These are phyloP conservation scores for Ciconia stormi DNA, from an alignment of 2,113 vertebrate genomes.

Conservation along the genomic window DNA sequence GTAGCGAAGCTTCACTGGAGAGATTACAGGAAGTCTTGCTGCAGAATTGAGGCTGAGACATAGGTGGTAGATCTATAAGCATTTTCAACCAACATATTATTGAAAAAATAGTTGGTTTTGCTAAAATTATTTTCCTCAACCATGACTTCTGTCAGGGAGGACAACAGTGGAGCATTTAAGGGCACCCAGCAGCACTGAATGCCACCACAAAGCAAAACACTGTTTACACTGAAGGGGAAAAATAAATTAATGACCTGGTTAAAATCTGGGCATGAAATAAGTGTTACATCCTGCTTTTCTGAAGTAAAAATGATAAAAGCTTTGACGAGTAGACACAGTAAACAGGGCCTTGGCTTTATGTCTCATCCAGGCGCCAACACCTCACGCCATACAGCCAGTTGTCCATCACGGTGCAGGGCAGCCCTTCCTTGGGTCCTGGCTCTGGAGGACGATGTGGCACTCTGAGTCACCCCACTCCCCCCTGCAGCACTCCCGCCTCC, in stretches of 20 bases:
- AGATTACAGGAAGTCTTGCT: not conserved
- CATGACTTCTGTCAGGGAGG: not conserved
- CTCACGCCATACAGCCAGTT: accelerated
- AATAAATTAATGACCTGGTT: not conserved
- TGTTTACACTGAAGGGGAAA: not conserved
- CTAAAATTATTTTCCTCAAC: not conserved
- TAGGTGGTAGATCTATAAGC: not conserved
- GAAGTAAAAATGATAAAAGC: not conserved
- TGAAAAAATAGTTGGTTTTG: not conserved
- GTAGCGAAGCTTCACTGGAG: not conserved
- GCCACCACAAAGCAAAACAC: not conserved
- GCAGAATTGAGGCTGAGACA: not conserved
- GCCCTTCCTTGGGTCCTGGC: not conserved
- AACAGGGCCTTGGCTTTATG: not conserved
- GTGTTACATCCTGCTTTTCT: not conserved
- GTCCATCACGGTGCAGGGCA: accelerated
- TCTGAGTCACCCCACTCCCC: not conserved
- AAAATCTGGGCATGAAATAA: not conserved
- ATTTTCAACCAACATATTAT: not conserved
- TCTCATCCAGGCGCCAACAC: not conserved
- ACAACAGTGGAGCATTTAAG: not conserved
- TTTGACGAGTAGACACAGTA: not conserved
- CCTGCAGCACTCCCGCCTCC: not conserved
- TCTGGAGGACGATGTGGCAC: accelerated
- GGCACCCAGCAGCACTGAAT: not conserved